A percentile compares a stretch with the other conserved stretches of the same genome.
phyloP scores from a whole-genome alignment of 2,888 invertebrate species.

The Polylopha cassiicola region DNA sequence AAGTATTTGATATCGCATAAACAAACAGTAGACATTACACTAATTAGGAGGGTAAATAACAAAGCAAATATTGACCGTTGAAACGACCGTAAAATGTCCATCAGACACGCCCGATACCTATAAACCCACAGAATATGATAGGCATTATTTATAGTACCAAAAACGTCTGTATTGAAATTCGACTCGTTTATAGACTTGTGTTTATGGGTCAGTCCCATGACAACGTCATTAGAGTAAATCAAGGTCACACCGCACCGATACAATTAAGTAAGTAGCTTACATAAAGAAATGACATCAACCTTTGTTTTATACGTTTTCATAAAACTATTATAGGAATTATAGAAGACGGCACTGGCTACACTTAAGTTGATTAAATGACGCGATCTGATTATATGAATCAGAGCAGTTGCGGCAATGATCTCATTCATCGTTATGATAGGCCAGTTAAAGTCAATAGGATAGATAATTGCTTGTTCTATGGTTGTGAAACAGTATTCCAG shows the following conservation, averaged over 20 bases:
- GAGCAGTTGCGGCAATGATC: constrained; percentile 42
- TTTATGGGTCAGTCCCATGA: constrained; percentile 32
- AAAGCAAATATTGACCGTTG: constrained; percentile 42
- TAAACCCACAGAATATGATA: constrained; percentile 42
- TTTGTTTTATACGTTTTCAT: constrained; percentile 4
- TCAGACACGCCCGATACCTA: constrained; percentile 45
- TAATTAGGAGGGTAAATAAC: constrained; percentile 39
- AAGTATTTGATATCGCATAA: constrained; percentile 11
- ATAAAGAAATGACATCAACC: constrained; percentile 14
- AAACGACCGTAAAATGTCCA: constrained; percentile 43
- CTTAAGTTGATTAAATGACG: constrained; percentile 30
- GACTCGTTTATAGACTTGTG: constrained; percentile 41
- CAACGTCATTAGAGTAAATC: constrained; percentile 22
- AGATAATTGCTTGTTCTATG: constrained; percentile 1
- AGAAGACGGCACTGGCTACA: constrained; percentile 35
- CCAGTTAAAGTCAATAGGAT: constrained; percentile 6
- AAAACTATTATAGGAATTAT: constrained; percentile 14
- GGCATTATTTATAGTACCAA: constrained; percentile 38
- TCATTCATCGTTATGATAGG: constrained; percentile 33
- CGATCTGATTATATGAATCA: constrained; percentile 40
- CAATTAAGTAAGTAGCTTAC: constrained; percentile 15
- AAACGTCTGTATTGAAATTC: constrained; percentile 39
- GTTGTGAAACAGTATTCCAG: too few species aligned
- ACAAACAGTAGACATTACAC: constrained; percentile 29
- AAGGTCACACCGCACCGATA: constrained; percentile 18